Evolutionary conservation across 2,888 invertebrate genomes (phyloP).

Genomic region (Polydrusus pterygomalis): DNA sequence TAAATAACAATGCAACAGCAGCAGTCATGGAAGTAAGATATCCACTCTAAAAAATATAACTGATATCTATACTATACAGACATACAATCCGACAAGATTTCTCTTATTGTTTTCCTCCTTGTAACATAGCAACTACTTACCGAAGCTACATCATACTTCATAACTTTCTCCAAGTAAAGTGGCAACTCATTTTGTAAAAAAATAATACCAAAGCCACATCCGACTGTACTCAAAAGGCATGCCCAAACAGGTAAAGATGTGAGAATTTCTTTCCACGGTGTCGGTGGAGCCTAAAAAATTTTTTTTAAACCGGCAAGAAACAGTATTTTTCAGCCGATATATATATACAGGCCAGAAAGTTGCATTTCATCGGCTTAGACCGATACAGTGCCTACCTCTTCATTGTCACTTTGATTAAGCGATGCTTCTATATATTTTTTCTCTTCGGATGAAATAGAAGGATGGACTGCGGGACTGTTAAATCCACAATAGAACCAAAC

Average conservation of each 20-base stretch:
- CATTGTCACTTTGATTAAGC: slow-evolving; percentile 20
- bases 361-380: too few species aligned
- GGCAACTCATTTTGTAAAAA: slow-evolving; percentile 10
- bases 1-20: too few species aligned
- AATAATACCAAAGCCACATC: slow-evolving; percentile 28
- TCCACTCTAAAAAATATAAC: too few species aligned
- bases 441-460: slow-evolving; percentile 38
- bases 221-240: slow-evolving; percentile 71
- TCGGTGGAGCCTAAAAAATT: slow-evolving; percentile 67
- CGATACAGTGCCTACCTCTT: slow-evolving; percentile 6
- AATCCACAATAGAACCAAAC: slow-evolving; percentile 31
- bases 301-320: too few species aligned
- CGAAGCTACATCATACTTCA: background rate
- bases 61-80: too few species aligned
- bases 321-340: too few species aligned
- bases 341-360: too few species aligned
- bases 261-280: slow-evolving; percentile 85
- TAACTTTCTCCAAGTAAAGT: background rate
- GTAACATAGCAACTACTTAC: too few species aligned
- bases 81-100: too few species aligned
- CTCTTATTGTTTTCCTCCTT: too few species aligned
- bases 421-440: slow-evolving; percentile 44
- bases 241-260: slow-evolving; percentile 87
- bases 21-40: too few species aligned
- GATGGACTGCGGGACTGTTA: slow-evolving; percentile 34